Evolutionary conservation across 2,888 invertebrate species (phyloP), one percentile per base, ranked within the genome.

Genomic region (Dasypolia templi): DNA sequence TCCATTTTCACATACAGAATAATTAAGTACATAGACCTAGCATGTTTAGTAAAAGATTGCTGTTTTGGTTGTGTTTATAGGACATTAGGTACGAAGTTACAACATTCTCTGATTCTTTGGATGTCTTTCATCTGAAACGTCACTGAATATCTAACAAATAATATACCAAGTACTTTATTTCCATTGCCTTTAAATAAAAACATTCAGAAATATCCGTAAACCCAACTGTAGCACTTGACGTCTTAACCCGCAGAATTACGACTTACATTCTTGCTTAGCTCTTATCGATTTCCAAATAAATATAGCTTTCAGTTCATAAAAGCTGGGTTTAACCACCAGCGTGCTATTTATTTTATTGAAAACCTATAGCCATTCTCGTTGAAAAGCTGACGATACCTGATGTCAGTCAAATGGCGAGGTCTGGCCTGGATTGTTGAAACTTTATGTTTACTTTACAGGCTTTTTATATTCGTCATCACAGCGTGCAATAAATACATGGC

Each of bases 341-440:
- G 55, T 19, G 70, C 64, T 77, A 72, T 85, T 85, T 83, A 72
- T 75, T 83, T 85, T 85, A 85, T 85, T 83, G 81, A 46, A 85
- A 85, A 83, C 72, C 81, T 81, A 85, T 83, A 85, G 61, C 35
- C 65, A 66, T 69, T 66, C 67, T 58, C 64, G 53, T 62, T 81
- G 73, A 74, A 79, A 46, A 51, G 83, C 81, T 85, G 83, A 85
- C 83, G 81, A 64, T 64, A 72, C 72, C 66, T 46, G 56, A 59
- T 62, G 59, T 63, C 77, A 68, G 70, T 79, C 22, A 51, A 75
- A 75, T 49, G 26, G 42, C n/a, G 6, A 58, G 55, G 19, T 59
- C 42, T 69, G 59, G 63, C 56, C 56, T 58, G 62, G 19, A 69
- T 72, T 66, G 70, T 66, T 80, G 39, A 64, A 75, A 67, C 53